Conservation (phyloP, 2,797 vertebrate species). For the Aphelocoma californica region DNA sequence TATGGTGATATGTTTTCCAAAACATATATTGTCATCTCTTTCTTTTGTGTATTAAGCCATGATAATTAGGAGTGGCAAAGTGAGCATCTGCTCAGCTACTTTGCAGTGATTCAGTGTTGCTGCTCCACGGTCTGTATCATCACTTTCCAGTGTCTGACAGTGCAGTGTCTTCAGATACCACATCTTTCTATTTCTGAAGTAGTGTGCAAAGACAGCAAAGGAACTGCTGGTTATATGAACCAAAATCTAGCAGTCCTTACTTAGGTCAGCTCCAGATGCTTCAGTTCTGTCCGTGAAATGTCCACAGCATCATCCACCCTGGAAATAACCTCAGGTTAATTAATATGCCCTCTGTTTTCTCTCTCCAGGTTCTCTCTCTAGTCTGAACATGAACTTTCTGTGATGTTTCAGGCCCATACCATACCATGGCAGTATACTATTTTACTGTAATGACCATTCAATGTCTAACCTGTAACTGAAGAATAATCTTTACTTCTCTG, state of each 20-base stretch:
- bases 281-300: background rate
- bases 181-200: background rate
- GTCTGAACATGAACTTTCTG: background rate
- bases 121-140: background rate
- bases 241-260: background rate
- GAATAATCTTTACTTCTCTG: background rate
- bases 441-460: background rate
- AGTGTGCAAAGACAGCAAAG: background rate
- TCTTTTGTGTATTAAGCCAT: background rate
- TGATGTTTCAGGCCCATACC: background rate
- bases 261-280: background rate
- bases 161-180: background rate
- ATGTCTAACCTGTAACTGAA: background rate
- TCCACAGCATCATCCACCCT: background rate
- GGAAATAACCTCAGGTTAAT: background rate
- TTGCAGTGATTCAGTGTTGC: background rate
- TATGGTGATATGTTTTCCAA: slow-evolving; percentile 18
- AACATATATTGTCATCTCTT: slow-evolving; percentile 12
- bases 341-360: background rate
- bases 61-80: slow-evolving; percentile 30
- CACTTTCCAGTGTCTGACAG: background rate
- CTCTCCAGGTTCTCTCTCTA: background rate
- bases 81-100: background rate
- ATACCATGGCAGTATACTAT: background rate
- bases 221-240: background rate